Percentiles rank a stretch among this genome's conserved stretches.
Conservation (phyloP, 53 echinoderm and acorn worm species). For the Stichopus horrens region DNA sequence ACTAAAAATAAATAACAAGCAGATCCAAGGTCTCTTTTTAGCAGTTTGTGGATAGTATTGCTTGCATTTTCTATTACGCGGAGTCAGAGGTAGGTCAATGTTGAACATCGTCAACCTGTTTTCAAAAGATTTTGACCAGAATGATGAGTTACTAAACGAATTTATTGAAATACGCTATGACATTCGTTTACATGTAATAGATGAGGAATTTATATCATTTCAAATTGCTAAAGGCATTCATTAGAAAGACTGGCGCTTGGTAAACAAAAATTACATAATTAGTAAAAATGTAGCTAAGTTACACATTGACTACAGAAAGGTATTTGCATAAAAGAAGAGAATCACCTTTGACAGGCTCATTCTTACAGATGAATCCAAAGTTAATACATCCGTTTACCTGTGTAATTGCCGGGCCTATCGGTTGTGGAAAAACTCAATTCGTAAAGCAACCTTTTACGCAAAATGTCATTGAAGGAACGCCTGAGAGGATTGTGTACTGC, state of each 20-base stretch:
- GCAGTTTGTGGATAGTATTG: no score
- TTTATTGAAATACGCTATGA: constrained; percentile 14
- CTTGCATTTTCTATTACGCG: no score
- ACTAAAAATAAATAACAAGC: no score
- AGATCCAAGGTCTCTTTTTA: no score
- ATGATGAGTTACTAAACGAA: constrained; percentile 2
- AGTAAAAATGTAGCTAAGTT: no score
- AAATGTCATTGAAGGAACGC: constrained; percentile 51
- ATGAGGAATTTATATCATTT: background rate
- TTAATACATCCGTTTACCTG: constrained; percentile 45
- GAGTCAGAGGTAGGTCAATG: no score
- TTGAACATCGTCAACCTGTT: background rate
- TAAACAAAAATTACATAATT: no score
- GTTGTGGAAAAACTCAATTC: constrained; percentile 72
- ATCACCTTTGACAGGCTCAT: background rate
- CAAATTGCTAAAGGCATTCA: constrained; percentile 9
- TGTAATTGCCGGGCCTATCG: constrained; percentile 59
- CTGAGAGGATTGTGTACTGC: constrained; percentile 69
- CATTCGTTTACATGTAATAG: background rate
- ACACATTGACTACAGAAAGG: no score
- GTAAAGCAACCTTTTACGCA: constrained; percentile 55
- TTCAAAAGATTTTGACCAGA: background rate
- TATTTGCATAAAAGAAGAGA: no score
- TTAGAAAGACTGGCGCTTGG: no score
- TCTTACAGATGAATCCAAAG: constrained; percentile 34